phyloP scores from a whole-genome alignment of 2,888 invertebrate species.

The Agrochola macilenta region DNA sequence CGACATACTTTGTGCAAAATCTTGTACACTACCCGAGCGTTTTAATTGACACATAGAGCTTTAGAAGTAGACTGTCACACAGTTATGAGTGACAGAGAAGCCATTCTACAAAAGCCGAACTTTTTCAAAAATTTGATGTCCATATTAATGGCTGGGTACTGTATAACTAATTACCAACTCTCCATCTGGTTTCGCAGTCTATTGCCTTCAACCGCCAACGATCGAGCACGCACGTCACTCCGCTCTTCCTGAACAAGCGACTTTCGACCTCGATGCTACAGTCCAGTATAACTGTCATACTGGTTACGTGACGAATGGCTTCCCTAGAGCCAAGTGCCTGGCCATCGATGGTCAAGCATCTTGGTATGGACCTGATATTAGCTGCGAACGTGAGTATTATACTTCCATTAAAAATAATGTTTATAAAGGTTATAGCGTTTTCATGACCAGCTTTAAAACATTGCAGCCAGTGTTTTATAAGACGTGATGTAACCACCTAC shows the following conservation, averaged over 20 bases:
- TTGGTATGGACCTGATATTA: constrained; percentile 99
- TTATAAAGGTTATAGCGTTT: neutral
- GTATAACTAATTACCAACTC: constrained; percentile 39
- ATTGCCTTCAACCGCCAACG: constrained; percentile 96
- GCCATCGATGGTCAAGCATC: constrained; percentile 96
- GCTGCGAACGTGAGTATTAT: constrained; percentile 96
- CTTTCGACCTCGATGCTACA: constrained; percentile 97
- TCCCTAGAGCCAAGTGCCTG: constrained; percentile 97
- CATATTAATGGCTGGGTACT: neutral
- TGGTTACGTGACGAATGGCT: constrained; percentile 98
- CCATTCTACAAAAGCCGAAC: neutral
- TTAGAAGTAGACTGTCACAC: neutral
- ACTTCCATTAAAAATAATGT: neutral
- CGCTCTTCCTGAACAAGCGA: constrained; percentile 95
- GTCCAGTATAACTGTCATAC: constrained; percentile 98
- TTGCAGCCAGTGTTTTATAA: neutral
- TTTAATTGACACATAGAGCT: too few relatives aligned
- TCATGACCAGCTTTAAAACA: neutral
- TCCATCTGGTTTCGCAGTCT: constrained; percentile 88
- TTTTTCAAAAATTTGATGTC: neutral
- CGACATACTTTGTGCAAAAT: neutral
- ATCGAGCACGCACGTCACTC: constrained; percentile 97
- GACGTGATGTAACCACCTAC: neutral
- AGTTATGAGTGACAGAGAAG: neutral
- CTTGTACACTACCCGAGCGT: neutral